phyloP scores from a whole-genome alignment of 2,113 vertebrate species.

The Rhinoptilus africanus region DNA sequence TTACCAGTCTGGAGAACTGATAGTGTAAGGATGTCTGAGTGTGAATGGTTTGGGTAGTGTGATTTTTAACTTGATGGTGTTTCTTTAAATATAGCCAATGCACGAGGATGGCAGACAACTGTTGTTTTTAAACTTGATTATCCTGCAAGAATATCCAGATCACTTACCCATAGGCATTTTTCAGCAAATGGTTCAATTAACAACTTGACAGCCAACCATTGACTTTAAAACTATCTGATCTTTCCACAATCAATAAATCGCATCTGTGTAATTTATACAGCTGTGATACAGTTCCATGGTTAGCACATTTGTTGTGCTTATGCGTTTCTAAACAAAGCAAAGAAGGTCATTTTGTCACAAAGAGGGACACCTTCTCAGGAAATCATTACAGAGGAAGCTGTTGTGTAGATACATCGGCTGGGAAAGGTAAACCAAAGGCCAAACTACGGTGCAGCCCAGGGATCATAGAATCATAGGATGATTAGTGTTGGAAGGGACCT shows the following conservation, averaged over 20 bases:
- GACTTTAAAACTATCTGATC: neutral
- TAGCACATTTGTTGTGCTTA: neutral
- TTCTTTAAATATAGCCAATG: neutral
- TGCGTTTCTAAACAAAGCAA: neutral
- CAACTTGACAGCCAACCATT: neutral
- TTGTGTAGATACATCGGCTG: neutral
- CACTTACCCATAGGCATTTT: neutral
- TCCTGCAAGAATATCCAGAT: neutral
- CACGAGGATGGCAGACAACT: neutral
- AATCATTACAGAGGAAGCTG: neutral
- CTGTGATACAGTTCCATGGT: neutral
- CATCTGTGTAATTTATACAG: neutral
- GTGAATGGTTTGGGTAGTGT: neutral
- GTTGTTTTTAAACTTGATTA: neutral
- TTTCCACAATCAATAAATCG: neutral
- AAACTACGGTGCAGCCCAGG: neutral
- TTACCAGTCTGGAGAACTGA: neutral
- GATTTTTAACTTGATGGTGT: neutral
- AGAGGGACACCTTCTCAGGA: neutral
- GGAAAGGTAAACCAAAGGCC: neutral
- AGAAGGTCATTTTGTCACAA: neutral
- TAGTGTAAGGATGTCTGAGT: neutral
- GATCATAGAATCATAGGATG: neutral
- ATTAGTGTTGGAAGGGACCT: no score
- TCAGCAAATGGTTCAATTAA: slow-evolving; percentile 1